A percentile compares a stretch with the other conserved stretches of the same genome.
These are phyloP conservation scores for Phycodurus eques DNA, from an alignment of 2,113 vertebrate species.

Conservation along the genomic window DNA sequence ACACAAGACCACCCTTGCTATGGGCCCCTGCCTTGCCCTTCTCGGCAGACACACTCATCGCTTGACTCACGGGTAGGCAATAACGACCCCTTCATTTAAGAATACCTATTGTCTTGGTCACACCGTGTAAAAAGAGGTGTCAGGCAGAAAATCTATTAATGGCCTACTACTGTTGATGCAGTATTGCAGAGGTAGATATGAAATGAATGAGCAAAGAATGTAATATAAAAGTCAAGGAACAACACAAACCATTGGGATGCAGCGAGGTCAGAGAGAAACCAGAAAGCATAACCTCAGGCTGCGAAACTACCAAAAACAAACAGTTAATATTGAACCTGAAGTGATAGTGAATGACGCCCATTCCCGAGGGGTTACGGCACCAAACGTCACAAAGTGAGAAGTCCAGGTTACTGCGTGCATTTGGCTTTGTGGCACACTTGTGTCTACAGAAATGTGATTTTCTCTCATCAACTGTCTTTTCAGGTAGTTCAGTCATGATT, in stretches of 20 bases:
- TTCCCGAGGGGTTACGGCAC: conserved; percentile 11
- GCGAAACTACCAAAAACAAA: conserved; percentile 3
- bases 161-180: conserved; percentile 28
- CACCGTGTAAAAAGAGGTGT: conserved; percentile 15
- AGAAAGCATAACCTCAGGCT: neutral
- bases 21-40: conserved; percentile 59
- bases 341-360: conserved; percentile 1
- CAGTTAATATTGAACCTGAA: neutral
- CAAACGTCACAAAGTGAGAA: neutral
- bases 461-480: neutral
- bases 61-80: conserved; percentile 57
- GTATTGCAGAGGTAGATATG: neutral
- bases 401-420: neutral
- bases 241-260: neutral
- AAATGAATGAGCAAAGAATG: conserved; percentile 9
- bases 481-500: neutral
- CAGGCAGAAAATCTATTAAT: conserved; percentile 42
- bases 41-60: conserved; percentile 65
- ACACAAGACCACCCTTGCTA: conserved; percentile 59
- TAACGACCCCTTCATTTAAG: conserved; percentile 52
- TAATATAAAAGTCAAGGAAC: conserved; percentile 23
- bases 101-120: conserved; percentile 65
- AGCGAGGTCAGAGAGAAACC: neutral
- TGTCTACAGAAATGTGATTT: neutral
- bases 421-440: neutral